A percentile compares a stretch with the other conserved stretches of the same genome.
Conservation (phyloP, 2,113 vertebrate species). For the Pristiophorus japonicus region DNA sequence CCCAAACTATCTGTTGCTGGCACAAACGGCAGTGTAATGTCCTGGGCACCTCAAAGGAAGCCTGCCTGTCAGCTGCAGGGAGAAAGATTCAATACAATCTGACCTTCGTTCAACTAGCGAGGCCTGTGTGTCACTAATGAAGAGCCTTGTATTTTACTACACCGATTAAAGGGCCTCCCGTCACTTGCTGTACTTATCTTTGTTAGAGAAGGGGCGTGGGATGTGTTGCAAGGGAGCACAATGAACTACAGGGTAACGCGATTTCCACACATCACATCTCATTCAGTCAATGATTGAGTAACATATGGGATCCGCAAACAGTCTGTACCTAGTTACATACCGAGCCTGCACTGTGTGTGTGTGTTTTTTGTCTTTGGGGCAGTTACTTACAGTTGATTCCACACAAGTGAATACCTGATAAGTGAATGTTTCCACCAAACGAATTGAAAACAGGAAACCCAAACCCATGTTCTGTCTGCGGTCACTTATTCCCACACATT, state of each 20-base stretch:
- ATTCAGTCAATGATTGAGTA: not conserved
- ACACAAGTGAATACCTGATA: constrained; percentile 22
- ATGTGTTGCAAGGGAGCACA: not conserved
- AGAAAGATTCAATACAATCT: not conserved
- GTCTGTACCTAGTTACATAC: not conserved
- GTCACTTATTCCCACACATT: constrained; percentile 29
- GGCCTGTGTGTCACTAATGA: not conserved
- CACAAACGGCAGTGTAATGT: not conserved
- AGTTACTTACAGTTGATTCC: not conserved
- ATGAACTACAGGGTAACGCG: not conserved
- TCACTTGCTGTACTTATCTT: not conserved
- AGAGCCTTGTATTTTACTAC: not conserved
- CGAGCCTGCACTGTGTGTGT: not conserved
- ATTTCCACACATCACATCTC: not conserved
- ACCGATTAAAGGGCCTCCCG: not conserved
- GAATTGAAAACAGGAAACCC: constrained; percentile 29
- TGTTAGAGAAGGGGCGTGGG: not conserved
- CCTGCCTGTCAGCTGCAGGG: not conserved
- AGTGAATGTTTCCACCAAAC: constrained; percentile 6
- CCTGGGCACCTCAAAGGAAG: not conserved
- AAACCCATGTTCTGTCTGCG: constrained; percentile 22
- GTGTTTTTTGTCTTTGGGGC: constrained; percentile 3
- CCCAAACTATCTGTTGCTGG: not conserved
- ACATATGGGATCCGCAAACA: not conserved
- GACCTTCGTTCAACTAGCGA: not conserved